These are phyloP conservation scores for Ceratothoa steindachneri DNA, from an alignment of 2,888 invertebrate species.

Conservation along the genomic window DNA sequence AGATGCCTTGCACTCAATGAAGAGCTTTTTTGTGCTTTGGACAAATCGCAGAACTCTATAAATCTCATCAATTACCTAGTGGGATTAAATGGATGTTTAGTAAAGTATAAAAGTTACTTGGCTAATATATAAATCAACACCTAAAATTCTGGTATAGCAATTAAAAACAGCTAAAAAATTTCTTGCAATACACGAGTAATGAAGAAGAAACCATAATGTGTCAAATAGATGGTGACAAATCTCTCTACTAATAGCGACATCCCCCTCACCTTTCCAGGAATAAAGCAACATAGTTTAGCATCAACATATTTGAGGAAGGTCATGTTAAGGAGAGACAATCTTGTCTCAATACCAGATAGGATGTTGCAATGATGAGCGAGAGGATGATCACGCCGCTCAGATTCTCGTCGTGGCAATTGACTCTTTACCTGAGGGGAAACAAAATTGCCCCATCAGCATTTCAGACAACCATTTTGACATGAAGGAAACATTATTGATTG, in stretches of 20 bases:
- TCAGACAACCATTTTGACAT: not conserved
- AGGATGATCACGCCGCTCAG: slow-evolving; percentile 78
- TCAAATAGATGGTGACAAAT: no score
- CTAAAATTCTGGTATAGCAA: not conserved
- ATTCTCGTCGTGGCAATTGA: slow-evolving; percentile 79
- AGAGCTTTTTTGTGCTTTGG: slow-evolving; percentile 59
- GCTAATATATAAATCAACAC: not conserved
- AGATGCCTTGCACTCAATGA: not conserved
- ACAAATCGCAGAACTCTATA: slow-evolving; percentile 68
- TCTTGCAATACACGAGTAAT: no score
- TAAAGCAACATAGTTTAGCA: slow-evolving; percentile 77
- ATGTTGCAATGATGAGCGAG: slow-evolving; percentile 85
- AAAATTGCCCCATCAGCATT: not conserved
- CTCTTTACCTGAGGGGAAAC: slow-evolving; percentile 62
- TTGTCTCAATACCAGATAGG: slow-evolving; percentile 80
- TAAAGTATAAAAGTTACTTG: not conserved
- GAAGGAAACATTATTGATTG: not conserved
- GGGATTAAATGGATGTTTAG: not conserved
- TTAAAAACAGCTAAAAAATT: not conserved
- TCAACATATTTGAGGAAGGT: slow-evolving; percentile 86
- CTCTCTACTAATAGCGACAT: no score
- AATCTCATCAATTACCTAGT: slow-evolving; percentile 81
- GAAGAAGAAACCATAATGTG: no score
- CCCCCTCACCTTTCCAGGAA: slow-evolving; percentile 65
- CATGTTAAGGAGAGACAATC: slow-evolving; percentile 87